Evolutionary conservation across 2,797 vertebrate genomes (phyloP).

Genomic region (Manis crassicaudata): DNA sequence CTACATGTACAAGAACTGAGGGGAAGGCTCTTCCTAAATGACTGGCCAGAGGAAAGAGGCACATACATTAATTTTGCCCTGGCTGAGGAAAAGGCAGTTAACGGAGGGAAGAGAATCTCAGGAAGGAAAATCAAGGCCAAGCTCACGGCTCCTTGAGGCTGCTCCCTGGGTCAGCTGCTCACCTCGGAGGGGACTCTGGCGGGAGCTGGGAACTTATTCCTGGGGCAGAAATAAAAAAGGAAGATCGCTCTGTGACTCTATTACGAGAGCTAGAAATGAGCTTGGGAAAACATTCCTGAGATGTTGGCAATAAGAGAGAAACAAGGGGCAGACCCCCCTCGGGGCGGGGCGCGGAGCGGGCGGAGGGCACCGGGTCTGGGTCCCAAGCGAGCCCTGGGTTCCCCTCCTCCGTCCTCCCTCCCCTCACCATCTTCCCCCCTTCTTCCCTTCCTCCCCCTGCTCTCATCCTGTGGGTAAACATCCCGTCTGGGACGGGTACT

Average conservation of each 20-base stretch:
- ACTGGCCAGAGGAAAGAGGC: background rate
- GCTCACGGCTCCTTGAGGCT: constrained; percentile 11
- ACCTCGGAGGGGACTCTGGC: background rate
- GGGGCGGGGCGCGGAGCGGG: too few relatives aligned
- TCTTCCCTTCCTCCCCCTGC: background rate
- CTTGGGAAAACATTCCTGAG: constrained; percentile 4
- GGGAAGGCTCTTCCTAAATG: background rate
- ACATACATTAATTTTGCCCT: constrained; percentile 30
- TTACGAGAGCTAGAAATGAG: constrained; percentile 30
- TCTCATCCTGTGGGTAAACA: background rate
- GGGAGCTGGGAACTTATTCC: background rate
- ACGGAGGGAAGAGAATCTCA: constrained; percentile 3
- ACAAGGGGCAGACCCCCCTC: background rate
- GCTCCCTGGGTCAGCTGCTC: constrained; percentile 56
- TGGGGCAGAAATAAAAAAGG: background rate
- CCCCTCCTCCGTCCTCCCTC: background rate
- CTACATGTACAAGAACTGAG: constrained; percentile 29
- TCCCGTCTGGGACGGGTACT: background rate
- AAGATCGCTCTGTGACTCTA: constrained; percentile 3
- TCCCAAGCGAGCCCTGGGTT: background rate
- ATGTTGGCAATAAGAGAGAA: constrained; percentile 35
- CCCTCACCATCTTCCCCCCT: background rate
- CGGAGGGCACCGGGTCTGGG: background rate
- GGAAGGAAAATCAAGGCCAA: constrained; percentile 56
- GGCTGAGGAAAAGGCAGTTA: background rate